These are phyloP conservation scores for Tetranychus urticae DNA, from an alignment of 1,140 invertebrate species.

Conservation along the genomic window DNA sequence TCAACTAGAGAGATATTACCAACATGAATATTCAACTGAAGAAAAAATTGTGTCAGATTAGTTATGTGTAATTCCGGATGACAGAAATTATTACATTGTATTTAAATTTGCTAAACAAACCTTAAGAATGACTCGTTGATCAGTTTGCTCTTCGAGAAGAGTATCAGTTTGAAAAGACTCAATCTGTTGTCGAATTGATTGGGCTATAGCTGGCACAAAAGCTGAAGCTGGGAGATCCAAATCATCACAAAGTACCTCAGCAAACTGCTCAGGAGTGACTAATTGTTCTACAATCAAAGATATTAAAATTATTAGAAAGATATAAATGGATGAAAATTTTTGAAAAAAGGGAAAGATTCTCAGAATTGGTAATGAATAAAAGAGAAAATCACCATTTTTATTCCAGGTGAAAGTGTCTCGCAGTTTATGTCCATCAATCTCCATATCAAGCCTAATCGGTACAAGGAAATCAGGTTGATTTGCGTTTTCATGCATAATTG, in stretches of 20 bases:
- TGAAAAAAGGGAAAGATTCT: neutral
- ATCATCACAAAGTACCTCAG: slow-evolving; percentile 94
- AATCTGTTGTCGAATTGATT: slow-evolving; percentile 85
- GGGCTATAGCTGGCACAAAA: slow-evolving; percentile 91
- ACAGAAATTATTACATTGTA: neutral
- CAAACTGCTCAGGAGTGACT: slow-evolving; percentile 95
- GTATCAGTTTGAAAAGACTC: slow-evolving; percentile 71
- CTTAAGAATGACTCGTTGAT: slow-evolving; percentile 90
- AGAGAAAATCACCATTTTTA: slow-evolving; percentile 52
- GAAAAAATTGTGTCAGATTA: neutral
- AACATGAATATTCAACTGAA: slow-evolving; percentile 86
- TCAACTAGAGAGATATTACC: slow-evolving; percentile 96
- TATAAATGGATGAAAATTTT: too few relatives aligned
- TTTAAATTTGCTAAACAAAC: slow-evolving; percentile 17
- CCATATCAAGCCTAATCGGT: slow-evolving; percentile 95
- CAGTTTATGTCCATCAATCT: slow-evolving; percentile 94
- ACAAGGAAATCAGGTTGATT: slow-evolving; percentile 71
- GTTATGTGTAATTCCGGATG: neutral
- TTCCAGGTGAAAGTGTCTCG: slow-evolving; percentile 99
- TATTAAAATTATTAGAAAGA: too few relatives aligned
- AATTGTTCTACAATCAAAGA: slow-evolving; percentile 48
- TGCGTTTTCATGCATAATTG: slow-evolving; percentile 71
- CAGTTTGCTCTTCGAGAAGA: slow-evolving; percentile 41
- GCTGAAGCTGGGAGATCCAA: slow-evolving; percentile 83
- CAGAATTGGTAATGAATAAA: neutral